Base-by-base conservation (phyloP, 2,113 vertebrate species). In the Bufo gargarizans region DNA sequence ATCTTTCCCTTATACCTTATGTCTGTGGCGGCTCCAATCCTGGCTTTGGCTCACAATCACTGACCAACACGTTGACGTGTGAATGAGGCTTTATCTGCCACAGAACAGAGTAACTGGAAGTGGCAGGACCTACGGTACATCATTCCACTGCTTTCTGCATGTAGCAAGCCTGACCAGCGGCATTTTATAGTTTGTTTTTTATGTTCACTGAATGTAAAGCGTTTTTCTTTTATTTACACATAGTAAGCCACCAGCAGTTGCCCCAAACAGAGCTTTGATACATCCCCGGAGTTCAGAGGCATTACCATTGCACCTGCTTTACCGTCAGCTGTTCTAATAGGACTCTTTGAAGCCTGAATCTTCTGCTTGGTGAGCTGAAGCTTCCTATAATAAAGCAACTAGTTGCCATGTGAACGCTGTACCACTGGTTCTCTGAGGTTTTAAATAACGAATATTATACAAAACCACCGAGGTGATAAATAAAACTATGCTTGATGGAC, bases 341-440 rank as follows among this genome's bases (percentile, higher is more conserved):
- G 79, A 88, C 69, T 84, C 65, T 82, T 88, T 88, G 80, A 83
- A 84, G 80, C 80, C 55, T 84, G 58, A 83, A 77, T 88, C 4
- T n/a, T 47, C 80, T 65, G 80, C 81, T 84, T 88, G 55, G 43
- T 77, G 80, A 65, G 80, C 56, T 84, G 80, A 83, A 83, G 69
- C 87, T 77, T 63, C 19, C 47, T 84, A 88, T 50, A 14, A 88
- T 50, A 88, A 88, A 82, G 33, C 69, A 77, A 65, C 80, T 65
- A 67, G 71, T 88, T 88, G 87, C 87, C 87, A 88, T 77, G 71
- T 83, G 69, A 88, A 83, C 86, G 43, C 79, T 10, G 50, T 55
- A 67, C 56, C 47, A 63, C 8, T 8, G 22, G 58, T 59, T 83
- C 63, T 53, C 61, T 17, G 59, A 80, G 63, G 65, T 88, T 67